These are phyloP conservation scores for Spinus pinus DNA, from an alignment of 2,797 vertebrate genomes.

Conservation along the genomic window DNA sequence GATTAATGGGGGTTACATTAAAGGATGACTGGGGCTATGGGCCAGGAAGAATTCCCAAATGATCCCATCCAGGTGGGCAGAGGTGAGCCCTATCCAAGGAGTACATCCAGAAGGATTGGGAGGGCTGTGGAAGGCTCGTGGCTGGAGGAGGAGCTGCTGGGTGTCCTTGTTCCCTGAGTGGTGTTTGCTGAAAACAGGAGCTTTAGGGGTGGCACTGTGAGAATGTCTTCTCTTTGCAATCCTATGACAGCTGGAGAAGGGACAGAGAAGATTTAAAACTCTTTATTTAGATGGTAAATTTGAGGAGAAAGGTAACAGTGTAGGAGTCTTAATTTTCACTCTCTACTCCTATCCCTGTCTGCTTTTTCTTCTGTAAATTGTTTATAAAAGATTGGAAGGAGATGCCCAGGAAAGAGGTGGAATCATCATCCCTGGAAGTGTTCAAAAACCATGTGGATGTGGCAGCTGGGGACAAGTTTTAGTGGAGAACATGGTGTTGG, in stretches of 20 bases:
- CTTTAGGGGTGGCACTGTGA: background rate
- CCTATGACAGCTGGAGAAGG: background rate
- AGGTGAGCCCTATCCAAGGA: background rate
- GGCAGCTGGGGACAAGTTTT: background rate
- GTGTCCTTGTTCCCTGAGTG: background rate
- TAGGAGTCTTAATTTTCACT: background rate
- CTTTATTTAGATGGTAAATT: background rate
- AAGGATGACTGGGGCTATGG: fast-evolving
- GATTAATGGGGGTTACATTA: background rate
- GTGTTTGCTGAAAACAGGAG: background rate
- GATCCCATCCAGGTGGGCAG: background rate
- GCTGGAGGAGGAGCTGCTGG: background rate
- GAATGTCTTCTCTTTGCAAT: background rate
- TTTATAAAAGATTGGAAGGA: background rate
- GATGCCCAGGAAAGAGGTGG: background rate
- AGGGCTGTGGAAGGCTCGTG: background rate
- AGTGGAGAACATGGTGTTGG: background rate
- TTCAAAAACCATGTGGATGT: background rate
- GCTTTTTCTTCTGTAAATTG: background rate
- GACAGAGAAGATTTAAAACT: background rate
- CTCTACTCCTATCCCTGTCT: background rate
- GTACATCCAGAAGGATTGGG: background rate
- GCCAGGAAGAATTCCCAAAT: background rate
- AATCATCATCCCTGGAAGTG: background rate
- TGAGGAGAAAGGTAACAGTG: background rate